Base-by-base conservation (phyloP, 2,888 invertebrate genomes). In the Anticlea derivata region DNA sequence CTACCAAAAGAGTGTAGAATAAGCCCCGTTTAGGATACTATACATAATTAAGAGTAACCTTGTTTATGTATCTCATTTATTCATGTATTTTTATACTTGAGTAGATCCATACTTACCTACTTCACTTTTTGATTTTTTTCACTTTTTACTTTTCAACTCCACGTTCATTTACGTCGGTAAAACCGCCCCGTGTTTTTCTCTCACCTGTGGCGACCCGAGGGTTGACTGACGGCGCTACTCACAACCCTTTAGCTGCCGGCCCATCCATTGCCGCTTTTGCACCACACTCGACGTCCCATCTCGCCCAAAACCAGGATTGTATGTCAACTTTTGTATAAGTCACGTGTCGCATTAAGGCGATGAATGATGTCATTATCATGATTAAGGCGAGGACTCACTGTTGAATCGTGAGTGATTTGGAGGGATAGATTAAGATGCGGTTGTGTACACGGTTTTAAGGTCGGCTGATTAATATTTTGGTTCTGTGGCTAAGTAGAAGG, bases 301-400 rank as follows among this genome's bases (percentile, higher is more conserved):
- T 10, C 5, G 6, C 11, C 17, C 17, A 13, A 23, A 64, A 43
- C 26, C 52, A 38, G 73, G 68, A 70, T 69, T 77, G 78, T 45
- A 69, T 24, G 2, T 4, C 5, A 30, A 47, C 22, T 7, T 20
- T 20, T 13, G 23, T 12, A 27, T 33, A 39, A 29, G 57, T 33
- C 30, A 63, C 63, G 58, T 38, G 48, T 45, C 51, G 50, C 64
- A 79, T 79, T 75, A 78, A 75, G 71, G 76, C 83, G 83, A 88
- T 78, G 82, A 78, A 87, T 86, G 86, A 80, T 76, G 81, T 86
- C 83, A 78, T 88, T 87, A 86, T 66, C 61, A 73, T 86, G 87
- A 87, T 85, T 83, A 81, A 86, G 76, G 76, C 70, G 71, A 73
- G 83, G 81, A 78, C 72, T 70, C 72, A 72, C 68, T 80, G 85